These are phyloP conservation scores for Percopsis transmontana DNA, from an alignment of 2,113 vertebrate species.

Conservation along the genomic window DNA sequence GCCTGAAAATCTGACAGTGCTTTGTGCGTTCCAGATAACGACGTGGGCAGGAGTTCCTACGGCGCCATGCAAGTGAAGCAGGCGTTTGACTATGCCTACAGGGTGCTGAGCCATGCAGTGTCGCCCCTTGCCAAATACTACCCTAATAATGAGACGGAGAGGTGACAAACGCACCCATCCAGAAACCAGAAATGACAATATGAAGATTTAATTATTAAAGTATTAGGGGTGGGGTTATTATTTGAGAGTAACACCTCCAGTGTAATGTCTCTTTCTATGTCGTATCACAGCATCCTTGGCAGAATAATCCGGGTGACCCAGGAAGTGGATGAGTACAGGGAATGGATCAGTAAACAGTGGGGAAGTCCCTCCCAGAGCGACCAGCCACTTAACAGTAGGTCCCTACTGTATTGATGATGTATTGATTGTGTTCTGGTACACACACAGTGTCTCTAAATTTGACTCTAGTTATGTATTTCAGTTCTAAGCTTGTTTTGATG, in stretches of 20 bases:
- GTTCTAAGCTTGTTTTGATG: too few relatives aligned
- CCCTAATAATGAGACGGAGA: slow-evolving; percentile 94
- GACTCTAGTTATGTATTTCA: too few relatives aligned
- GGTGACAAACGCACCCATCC: slow-evolving; percentile 58
- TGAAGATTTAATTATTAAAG: not conserved
- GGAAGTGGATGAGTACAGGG: slow-evolving; percentile 93
- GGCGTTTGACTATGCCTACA: slow-evolving; percentile 97
- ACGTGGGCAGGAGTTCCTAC: slow-evolving; percentile 97
- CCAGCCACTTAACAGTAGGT: slow-evolving; percentile 85
- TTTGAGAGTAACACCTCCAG: not conserved
- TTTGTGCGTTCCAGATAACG: slow-evolving; percentile 82
- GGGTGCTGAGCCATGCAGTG: slow-evolving; percentile 93
- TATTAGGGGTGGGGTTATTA: not conserved
- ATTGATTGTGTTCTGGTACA: too few relatives aligned
- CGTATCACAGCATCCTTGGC: slow-evolving; percentile 86
- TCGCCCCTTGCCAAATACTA: slow-evolving; percentile 95
- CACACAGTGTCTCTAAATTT: too few relatives aligned
- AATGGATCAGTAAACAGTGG: slow-evolving; percentile 95
- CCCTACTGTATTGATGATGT: not conserved
- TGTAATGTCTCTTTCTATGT: slow-evolving; percentile 1
- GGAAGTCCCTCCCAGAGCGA: slow-evolving; percentile 83
- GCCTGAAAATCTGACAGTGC: not conserved
- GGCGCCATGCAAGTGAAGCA: slow-evolving; percentile 99
- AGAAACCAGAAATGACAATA: too few relatives aligned
- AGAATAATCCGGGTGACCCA: slow-evolving; percentile 96